Conservation (phyloP, 1,140 invertebrate genomes). For the Caenorhabditis brenneri region DNA sequence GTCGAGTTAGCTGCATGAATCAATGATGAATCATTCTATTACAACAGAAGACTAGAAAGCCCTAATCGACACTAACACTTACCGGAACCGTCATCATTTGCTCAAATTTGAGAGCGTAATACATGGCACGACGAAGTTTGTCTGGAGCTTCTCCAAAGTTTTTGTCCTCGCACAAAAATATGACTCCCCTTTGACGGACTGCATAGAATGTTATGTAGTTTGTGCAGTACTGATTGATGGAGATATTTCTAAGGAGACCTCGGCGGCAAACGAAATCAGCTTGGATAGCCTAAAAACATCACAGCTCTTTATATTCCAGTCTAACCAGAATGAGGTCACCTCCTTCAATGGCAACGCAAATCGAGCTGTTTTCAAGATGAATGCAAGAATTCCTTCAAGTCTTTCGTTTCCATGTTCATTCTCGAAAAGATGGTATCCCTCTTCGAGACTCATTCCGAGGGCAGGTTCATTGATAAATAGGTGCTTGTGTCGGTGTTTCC, state of each 20-base stretch:
- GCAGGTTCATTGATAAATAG: not conserved
- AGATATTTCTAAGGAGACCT: not conserved
- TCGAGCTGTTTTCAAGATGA: not conserved
- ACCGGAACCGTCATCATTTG: conserved; percentile 26
- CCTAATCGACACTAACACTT: not conserved
- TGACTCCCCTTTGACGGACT: not conserved
- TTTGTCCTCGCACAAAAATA: conserved; percentile 6
- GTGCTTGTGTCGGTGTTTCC: not conserved
- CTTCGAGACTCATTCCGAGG: not conserved
- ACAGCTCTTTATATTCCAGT: not conserved
- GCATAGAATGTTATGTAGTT: not conserved
- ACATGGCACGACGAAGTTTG: conserved; percentile 14
- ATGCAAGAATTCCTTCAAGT: not conserved
- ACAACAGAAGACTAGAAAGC: not conserved
- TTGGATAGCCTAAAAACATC: not conserved
- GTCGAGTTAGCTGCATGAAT: not conserved
- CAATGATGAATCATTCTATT: not conserved
- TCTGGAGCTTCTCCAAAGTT: not conserved
- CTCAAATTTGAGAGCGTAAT: not conserved
- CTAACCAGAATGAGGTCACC: not conserved
- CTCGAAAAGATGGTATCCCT: not conserved
- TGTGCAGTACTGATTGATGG: not conserved
- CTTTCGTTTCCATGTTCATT: not conserved
- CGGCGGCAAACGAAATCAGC: not conserved
- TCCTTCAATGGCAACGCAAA: not conserved